A percentile compares a stretch with the other conserved stretches of the same genome.
These are phyloP conservation scores for Ophion costatus DNA, from an alignment of 2,888 invertebrate genomes.

Conservation along the genomic window DNA sequence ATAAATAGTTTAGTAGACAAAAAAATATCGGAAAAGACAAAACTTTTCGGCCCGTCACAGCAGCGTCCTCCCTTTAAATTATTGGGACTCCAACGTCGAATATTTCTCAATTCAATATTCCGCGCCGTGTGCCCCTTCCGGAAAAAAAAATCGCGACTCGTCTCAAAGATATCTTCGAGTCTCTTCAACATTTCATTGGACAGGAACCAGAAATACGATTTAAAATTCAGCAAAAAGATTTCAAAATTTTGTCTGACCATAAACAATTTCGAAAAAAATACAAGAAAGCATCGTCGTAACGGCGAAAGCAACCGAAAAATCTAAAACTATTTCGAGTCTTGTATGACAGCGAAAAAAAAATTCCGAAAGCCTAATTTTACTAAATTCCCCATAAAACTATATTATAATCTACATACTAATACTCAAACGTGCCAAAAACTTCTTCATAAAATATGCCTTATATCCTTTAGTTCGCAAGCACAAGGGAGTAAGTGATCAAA, in stretches of 20 bases:
- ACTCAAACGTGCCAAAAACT: background rate
- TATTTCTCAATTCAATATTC: background rate
- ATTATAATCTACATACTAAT: no score
- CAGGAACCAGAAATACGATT: background rate
- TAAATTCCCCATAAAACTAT: background rate
- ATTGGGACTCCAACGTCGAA: background rate
- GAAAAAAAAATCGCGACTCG: background rate
- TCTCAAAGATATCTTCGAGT: background rate
- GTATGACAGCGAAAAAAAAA: background rate
- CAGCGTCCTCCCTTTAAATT: background rate
- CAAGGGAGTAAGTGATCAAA: background rate
- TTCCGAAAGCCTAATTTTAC: background rate
- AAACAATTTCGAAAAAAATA: background rate
- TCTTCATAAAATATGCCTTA: background rate
- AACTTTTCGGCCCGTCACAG: no score
- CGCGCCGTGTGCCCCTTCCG: background rate
- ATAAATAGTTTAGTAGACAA: no score
- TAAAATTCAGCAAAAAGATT: background rate
- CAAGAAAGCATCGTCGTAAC: background rate
- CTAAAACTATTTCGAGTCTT: background rate
- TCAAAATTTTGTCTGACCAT: background rate
- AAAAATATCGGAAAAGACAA: no score
- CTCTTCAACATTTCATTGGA: background rate
- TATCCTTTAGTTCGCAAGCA: background rate
- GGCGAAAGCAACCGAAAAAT: background rate